Percentiles rank a stretch among this genome's conserved stretches.
Conservation (phyloP, 2,888 invertebrate species). For the Acanthosepion esculentum region DNA sequence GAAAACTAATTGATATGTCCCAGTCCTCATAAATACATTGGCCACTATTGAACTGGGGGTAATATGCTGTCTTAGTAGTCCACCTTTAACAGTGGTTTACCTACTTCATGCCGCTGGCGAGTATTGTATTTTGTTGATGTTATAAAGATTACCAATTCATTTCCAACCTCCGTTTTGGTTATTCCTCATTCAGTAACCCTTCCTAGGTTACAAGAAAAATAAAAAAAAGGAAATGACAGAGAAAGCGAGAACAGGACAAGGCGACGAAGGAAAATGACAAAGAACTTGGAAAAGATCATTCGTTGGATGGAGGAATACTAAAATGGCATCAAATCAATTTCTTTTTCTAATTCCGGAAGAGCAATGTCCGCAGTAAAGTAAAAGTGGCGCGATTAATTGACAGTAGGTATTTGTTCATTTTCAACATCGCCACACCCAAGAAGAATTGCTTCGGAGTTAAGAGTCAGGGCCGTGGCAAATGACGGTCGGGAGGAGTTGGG, state of each 20-base stretch:
- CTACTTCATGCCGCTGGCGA: too few relatives aligned
- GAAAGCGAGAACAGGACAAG: neutral
- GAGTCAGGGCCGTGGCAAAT: constrained; percentile 13
- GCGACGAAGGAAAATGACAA: neutral
- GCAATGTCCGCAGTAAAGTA: neutral
- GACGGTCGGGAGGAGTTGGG: neutral
- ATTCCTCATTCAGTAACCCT: too few relatives aligned
- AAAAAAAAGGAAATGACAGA: neutral
- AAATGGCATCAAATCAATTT: neutral
- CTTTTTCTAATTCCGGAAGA: neutral
- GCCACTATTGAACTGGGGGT: too few relatives aligned
- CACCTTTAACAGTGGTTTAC: too few relatives aligned
- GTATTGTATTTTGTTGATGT: too few relatives aligned
- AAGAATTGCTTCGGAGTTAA: neutral
- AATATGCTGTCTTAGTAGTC: too few relatives aligned
- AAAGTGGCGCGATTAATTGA: neutral
- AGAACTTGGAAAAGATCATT: neutral
- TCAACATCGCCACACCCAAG: neutral
- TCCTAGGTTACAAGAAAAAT: too few relatives aligned
- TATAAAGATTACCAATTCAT: too few relatives aligned
- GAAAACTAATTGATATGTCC: too few relatives aligned
- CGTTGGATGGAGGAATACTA: neutral
- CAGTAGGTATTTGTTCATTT: neutral
- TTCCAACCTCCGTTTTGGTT: too few relatives aligned
- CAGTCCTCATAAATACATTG: too few relatives aligned